These are phyloP conservation scores for Halocaridina rubra DNA, from an alignment of 2,888 invertebrate genomes.

Conservation along the genomic window DNA sequence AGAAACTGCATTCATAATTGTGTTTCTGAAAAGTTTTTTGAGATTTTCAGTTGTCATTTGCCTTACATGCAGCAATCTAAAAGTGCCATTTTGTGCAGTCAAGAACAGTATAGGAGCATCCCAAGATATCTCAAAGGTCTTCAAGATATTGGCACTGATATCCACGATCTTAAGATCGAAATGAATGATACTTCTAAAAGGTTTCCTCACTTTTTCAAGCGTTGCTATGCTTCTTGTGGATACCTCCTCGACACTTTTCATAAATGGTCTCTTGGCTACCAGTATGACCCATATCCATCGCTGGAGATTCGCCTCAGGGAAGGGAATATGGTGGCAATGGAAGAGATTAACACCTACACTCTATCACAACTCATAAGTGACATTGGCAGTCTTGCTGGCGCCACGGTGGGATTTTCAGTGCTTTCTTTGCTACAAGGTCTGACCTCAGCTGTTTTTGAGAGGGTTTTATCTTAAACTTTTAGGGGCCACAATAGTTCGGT, in stretches of 20 bases:
- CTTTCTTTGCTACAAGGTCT: too few species aligned
- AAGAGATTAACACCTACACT: conserved; percentile 1
- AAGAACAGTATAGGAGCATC: neutral
- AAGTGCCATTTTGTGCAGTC: neutral
- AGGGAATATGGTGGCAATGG: neutral
- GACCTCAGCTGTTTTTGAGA: too few species aligned
- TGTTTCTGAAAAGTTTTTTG: neutral
- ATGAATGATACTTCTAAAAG: neutral
- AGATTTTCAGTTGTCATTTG: neutral
- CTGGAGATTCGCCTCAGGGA: neutral
- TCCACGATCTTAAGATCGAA: neutral
- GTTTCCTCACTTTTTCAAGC: neutral
- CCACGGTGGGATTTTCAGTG: neutral
- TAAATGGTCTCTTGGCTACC: neutral
- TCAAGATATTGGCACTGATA: neutral
- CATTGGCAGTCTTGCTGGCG: neutral
- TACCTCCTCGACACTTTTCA: neutral
- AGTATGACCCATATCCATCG: neutral
- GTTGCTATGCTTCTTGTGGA: conserved; percentile 5
- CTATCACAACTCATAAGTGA: neutral
- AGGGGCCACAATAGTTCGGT: too few species aligned
- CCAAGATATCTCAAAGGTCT: conserved; percentile 28
- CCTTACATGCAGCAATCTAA: conserved; percentile 7
- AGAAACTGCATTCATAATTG: neutral
- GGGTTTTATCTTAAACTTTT: too few species aligned